Evolutionary conservation across 2,797 vertebrate species (phyloP).

Genomic region (Podargus strigoides): DNA sequence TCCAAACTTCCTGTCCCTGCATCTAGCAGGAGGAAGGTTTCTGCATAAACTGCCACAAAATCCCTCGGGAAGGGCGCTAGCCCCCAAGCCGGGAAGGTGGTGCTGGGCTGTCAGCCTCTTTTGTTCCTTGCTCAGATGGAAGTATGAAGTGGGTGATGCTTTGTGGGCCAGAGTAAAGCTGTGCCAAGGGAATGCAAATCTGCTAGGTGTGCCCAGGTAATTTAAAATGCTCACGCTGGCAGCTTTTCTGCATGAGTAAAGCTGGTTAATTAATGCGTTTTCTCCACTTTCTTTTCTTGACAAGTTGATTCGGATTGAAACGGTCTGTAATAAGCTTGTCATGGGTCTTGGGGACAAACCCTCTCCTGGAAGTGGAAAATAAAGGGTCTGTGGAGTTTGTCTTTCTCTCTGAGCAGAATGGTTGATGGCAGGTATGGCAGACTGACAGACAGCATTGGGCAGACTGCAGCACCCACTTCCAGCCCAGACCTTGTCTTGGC

Average conservation of each 20-base stretch:
- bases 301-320: constrained; percentile 74
- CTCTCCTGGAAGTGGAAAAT: constrained; percentile 59
- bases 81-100: constrained; percentile 85
- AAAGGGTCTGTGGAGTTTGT: background rate
- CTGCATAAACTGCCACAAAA: constrained; percentile 74
- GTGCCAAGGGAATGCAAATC: constrained; percentile 91
- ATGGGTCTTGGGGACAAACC: constrained; percentile 59
- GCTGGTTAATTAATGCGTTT: constrained; percentile 84
- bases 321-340: constrained; percentile 68
- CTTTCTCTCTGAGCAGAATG: background rate
- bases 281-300: constrained; percentile 67
- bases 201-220: constrained; percentile 92
- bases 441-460: rapidly evolving
- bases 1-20: constrained; percentile 75
- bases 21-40: constrained; percentile 69
- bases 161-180: constrained; percentile 85
- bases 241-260: constrained; percentile 90
- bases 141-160: constrained; percentile 87
- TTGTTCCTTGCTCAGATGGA: constrained; percentile 85
- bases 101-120: constrained; percentile 75
- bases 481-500: background rate
- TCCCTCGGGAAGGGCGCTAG: constrained; percentile 65
- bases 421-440: background rate
- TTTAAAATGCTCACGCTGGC: constrained; percentile 90
- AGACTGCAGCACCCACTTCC: background rate